Conservation (phyloP, 1,140 invertebrate genomes). For the Drosophila nigrodunni region DNA sequence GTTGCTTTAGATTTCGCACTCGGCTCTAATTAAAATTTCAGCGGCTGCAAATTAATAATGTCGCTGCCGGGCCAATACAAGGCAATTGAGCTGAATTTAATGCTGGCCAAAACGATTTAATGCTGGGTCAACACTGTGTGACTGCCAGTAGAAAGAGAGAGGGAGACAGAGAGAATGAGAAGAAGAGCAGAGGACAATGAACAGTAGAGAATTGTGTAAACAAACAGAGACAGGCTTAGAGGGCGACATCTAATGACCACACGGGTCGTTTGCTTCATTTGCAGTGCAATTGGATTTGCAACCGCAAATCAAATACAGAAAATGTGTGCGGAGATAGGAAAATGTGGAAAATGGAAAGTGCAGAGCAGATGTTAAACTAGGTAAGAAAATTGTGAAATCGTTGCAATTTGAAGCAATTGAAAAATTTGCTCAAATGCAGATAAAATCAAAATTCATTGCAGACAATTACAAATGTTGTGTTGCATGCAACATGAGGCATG, state of each 20-base stretch:
- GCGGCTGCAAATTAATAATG: constrained; percentile 53
- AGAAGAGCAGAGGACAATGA: not conserved
- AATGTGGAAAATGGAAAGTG: not conserved
- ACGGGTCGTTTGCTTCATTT: constrained; percentile 81
- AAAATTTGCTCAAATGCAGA: constrained; percentile 7
- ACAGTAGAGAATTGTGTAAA: constrained; percentile 37
- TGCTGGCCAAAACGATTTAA: constrained; percentile 51
- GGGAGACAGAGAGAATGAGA: not conserved
- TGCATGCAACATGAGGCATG: constrained; percentile 3
- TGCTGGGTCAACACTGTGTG: constrained; percentile 36
- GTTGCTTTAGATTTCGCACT: constrained; percentile 13
- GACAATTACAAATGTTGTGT: constrained; percentile 34
- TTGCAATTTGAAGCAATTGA: constrained; percentile 9
- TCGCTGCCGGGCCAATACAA: constrained; percentile 26
- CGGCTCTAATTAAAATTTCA: constrained; percentile 70
- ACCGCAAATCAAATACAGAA: constrained; percentile 79
- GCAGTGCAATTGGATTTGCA: constrained; percentile 80
- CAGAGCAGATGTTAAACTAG: not conserved
- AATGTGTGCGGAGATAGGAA: not conserved
- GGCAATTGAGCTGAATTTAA: constrained; percentile 53
- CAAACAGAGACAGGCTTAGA: constrained; percentile 38
- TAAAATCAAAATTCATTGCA: constrained; percentile 27
- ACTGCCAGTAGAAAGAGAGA: not conserved
- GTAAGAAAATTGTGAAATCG: constrained; percentile 13
- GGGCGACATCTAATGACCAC: constrained; percentile 72